Percentiles rank a stretch among this genome's conserved stretches.
These are phyloP conservation scores for Chitala chitala DNA, from an alignment of 2,113 vertebrate genomes.

Conservation along the genomic window DNA sequence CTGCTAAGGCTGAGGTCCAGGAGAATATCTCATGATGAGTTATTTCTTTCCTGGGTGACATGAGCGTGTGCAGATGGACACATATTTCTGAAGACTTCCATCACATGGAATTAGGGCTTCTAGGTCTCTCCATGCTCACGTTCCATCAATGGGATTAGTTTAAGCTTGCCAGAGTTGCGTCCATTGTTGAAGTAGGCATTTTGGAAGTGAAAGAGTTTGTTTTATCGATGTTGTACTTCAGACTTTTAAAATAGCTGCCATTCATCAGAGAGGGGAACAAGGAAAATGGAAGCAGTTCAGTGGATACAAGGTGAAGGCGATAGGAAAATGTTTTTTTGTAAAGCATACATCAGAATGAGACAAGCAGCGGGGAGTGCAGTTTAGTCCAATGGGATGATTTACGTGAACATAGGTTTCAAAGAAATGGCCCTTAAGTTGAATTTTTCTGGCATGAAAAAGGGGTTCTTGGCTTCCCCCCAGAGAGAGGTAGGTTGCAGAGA, in stretches of 20 bases:
- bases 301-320: background rate
- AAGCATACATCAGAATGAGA: background rate
- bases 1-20: background rate
- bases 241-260: background rate
- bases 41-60: background rate
- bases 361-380: background rate
- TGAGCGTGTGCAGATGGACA: background rate
- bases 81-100: no score
- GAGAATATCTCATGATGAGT: background rate
- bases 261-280: background rate
- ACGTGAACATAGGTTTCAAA: slow-evolving; percentile 1
- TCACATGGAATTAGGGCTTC: background rate
- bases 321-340: background rate
- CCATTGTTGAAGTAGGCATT: background rate
- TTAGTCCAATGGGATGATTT: slow-evolving; percentile 4
- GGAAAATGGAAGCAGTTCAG: background rate
- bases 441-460: background rate
- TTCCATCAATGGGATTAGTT: background rate
- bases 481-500: background rate
- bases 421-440: background rate
- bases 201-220: background rate
- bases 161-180: background rate
- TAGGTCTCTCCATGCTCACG: background rate
- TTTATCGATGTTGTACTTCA: background rate
- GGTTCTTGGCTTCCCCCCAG: background rate